Evolutionary conservation across 2,888 invertebrate species (phyloP).

Genomic region (Perithous albicinctus): DNA sequence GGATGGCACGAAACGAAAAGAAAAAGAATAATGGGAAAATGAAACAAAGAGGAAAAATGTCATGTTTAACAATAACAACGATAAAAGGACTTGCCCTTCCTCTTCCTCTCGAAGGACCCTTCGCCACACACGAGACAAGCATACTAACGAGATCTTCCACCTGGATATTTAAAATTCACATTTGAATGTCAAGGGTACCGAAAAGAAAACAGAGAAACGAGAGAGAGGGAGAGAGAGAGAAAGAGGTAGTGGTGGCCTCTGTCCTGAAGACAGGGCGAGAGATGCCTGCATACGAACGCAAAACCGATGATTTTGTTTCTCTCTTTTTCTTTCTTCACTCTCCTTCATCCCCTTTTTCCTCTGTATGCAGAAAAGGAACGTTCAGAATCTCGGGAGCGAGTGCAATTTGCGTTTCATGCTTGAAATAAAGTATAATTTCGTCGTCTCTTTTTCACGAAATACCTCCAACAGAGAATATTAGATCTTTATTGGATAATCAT

Average conservation of each 20-base stretch:
- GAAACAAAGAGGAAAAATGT: constrained; percentile 48
- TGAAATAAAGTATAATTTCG: constrained; percentile 21
- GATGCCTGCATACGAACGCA: constrained; percentile 45
- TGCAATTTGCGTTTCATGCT: constrained; percentile 38
- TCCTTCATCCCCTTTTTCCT: constrained; percentile 2
- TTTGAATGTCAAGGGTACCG: constrained; percentile 69
- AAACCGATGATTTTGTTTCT: constrained; percentile 36
- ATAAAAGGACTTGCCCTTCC: constrained; percentile 49
- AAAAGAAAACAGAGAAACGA: constrained; percentile 31
- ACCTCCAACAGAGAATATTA: background rate
- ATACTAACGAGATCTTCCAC: constrained; percentile 67
- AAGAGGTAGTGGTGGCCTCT: constrained; percentile 8
- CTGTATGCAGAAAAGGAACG: constrained; percentile 23
- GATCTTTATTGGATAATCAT: constrained; percentile 11
- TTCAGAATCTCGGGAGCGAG: background rate
- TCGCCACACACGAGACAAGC: constrained; percentile 58
- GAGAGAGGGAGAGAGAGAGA: constrained; percentile 32
- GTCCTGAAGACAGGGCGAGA: constrained; percentile 39
- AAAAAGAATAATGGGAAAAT: constrained; percentile 47
- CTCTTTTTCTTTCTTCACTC: constrained; percentile 17
- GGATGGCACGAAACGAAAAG: background rate
- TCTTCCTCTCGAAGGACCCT: constrained; percentile 30
- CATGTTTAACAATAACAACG: constrained; percentile 64
- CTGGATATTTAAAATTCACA: constrained; percentile 66
- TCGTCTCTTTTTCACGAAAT: background rate